Evolutionary conservation across 2,113 vertebrate species (phyloP), one percentile per base, ranked within the genome.

Genomic region (Plestiodon gilberti): DNA sequence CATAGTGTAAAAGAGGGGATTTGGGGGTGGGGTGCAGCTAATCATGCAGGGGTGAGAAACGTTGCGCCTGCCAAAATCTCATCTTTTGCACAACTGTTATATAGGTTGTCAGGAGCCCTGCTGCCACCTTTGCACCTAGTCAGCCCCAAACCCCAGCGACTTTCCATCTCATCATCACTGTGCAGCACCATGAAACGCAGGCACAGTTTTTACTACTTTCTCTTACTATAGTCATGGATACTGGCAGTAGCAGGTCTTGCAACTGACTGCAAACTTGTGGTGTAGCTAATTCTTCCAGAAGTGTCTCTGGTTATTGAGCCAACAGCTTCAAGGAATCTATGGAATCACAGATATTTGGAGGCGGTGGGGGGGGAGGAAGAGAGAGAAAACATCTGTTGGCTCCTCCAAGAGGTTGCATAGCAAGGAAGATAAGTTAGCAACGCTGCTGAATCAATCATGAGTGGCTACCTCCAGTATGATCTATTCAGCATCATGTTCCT

Each of bases 291-390:
- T 64, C 73, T 88, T 90, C 82, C 67, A 71, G 80, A 90, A 87
- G 82, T 79, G 90, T 74, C 67, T 94, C 82, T 83, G 89, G 55
- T 91, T 91, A 82, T 91, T 76, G 61, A 91, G 89, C 88, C 89
- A 94, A 93, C 81, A 87, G 81, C 15, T 87, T 92, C 78, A 77
- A 95, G 89, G 93, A 94, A 95, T 95, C 83, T 92, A n/a, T 93
- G 87, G 91, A 95, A 95, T 95, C 91, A 7, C 89, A 94, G 91
- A 92, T 94, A 95, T 95, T 95, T 88, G 78, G 43, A 61, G 67
- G 64, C 25, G n/a, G 48, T 1, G 18, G 7, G 71, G 81, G 30
- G 10, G 20, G 35, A 22, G 78, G 5, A 13, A 74, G 57, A 86
- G 77, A 73, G 67, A 83, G 64, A 88, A 75, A 83, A 90, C 84